phyloP scores from a whole-genome alignment of 2,888 invertebrate species.

The Acleris literana region DNA sequence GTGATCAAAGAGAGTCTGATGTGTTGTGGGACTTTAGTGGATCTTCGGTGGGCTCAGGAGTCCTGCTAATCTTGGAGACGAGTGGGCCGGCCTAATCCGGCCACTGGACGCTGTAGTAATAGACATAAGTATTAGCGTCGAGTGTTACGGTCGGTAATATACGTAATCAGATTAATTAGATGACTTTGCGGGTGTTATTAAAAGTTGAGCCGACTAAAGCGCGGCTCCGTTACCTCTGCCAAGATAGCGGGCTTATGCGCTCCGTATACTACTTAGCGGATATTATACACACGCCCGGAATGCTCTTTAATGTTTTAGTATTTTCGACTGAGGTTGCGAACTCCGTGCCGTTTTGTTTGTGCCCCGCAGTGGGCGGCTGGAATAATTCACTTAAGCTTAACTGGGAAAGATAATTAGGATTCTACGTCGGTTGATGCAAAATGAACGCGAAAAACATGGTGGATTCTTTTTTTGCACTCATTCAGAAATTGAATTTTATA shows the following conservation, averaged over 20 bases:
- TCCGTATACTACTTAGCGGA: slow-evolving; percentile 75
- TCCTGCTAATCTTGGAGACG: slow-evolving; percentile 50
- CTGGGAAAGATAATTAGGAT: slow-evolving; percentile 84
- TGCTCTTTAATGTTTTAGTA: slow-evolving; percentile 82
- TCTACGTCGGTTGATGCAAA: slow-evolving; percentile 82
- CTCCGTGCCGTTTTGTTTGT: slow-evolving; percentile 80
- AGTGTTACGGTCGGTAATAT: slow-evolving; percentile 62
- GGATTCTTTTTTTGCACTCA: slow-evolving; percentile 76
- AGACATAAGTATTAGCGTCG: slow-evolving; percentile 69
- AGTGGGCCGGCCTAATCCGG: slow-evolving; percentile 63
- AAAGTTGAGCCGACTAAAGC: slow-evolving; percentile 79
- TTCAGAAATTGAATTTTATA: slow-evolving; percentile 82
- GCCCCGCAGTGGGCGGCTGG: slow-evolving; percentile 79
- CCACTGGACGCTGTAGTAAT: slow-evolving; percentile 68
- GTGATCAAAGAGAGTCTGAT: slow-evolving; percentile 52
- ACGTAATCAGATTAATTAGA: slow-evolving; percentile 81
- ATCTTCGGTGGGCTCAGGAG: slow-evolving; percentile 46
- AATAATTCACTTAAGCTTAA: slow-evolving; percentile 84
- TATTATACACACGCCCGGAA: slow-evolving; percentile 77
- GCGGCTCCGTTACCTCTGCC: slow-evolving; percentile 71
- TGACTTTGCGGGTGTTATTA: slow-evolving; percentile 81
- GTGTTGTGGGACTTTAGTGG: slow-evolving; percentile 50
- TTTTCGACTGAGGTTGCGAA: slow-evolving; percentile 82
- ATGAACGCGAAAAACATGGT: slow-evolving; percentile 80
- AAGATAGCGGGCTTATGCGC: slow-evolving; percentile 78